Evolutionary conservation across 2,797 vertebrate genomes (phyloP), one percentile per base, ranked within the genome.

Genomic region (Pantherophis vulpinus): DNA sequence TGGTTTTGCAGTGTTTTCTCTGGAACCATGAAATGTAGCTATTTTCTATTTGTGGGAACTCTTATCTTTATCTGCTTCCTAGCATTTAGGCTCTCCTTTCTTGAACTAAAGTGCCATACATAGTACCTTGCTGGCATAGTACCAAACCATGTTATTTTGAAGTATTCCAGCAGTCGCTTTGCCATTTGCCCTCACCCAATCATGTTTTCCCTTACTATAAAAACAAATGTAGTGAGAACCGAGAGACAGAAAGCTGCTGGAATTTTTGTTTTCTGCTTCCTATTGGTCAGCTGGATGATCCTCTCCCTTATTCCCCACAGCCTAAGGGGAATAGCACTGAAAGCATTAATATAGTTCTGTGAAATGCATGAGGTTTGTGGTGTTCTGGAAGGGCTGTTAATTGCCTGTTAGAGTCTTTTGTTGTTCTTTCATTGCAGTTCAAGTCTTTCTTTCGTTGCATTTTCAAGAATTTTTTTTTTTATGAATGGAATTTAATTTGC

Each of bases 391-490:
- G 70, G 32, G 70, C 32, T 60, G n/a, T 90, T 90, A 70, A 87
- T 74, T 58, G 13, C 54, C 83, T 94, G 11, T 58, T 91, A 47
- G 89, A 60, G 27, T 54, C 6, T 51, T 11, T 10, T 54, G 9
- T 90, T 1, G 0, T 95, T 92, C 56, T 90, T 14, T 37, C 37
- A 37, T 88, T 89, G 25, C 51, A 54, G 9, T 54, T 54, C 60
- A 42, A n/a, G 51, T 37, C 27, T 56, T 94, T 86, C 58, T 94
- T 96, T 88, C 95, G 23, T 90, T 88, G 59, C 7, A 58, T 54
- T 83, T 87, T 88, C 60, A 47, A 94, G 61, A 92, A 94, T 66
- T 66, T 95, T 92, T 54, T 91, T 94, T 88, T 47, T 91, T 47
- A 93, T 10, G 0, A 14, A 92, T 90, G 10, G 8, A 1, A 8